Percentiles rank a stretch among this genome's conserved stretches.
phyloP scores from a whole-genome alignment of 92 coral and sea anemone genomes.

The Ricordea florida region DNA sequence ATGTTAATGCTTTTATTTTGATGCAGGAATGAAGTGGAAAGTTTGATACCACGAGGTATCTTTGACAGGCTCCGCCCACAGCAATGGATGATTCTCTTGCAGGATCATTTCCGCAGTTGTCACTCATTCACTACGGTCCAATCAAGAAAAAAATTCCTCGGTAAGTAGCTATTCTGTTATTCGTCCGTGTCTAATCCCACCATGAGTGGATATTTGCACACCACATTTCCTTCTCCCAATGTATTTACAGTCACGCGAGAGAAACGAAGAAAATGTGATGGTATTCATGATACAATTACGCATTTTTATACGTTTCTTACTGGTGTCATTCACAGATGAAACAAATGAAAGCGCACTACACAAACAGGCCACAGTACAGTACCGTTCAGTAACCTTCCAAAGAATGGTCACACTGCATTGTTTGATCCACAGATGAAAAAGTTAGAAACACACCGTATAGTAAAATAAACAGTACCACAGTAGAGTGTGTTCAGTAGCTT shows the following conservation, averaged over 20 bases:
- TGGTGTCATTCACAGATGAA: too few relatives aligned
- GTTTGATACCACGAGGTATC: constrained; percentile 76
- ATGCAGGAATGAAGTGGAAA: constrained; percentile 75
- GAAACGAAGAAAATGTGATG: too few relatives aligned
- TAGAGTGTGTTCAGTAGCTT: too few relatives aligned
- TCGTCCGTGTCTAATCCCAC: not conserved
- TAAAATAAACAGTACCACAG: too few relatives aligned
- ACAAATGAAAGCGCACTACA: too few relatives aligned
- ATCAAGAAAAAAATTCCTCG: constrained; percentile 81
- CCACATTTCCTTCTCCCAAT: too few relatives aligned
- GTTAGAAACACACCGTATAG: too few relatives aligned
- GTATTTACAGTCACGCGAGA: too few relatives aligned
- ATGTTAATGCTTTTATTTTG: not conserved
- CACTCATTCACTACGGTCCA: constrained; percentile 77
- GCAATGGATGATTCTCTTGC: constrained; percentile 94
- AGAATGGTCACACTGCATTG: too few relatives aligned
- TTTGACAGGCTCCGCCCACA: constrained; percentile 73
- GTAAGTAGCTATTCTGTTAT: constrained; percentile 36
- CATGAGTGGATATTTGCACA: not conserved
- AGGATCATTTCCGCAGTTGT: constrained; percentile 89
- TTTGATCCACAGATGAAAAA: too few relatives aligned
- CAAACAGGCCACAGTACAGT: too few relatives aligned
- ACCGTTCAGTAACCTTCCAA: too few relatives aligned
- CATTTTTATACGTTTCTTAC: not conserved
- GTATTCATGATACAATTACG: not conserved